phyloP scores from a whole-genome alignment of 2,888 invertebrate genomes.

The Lapara coniferarum region DNA sequence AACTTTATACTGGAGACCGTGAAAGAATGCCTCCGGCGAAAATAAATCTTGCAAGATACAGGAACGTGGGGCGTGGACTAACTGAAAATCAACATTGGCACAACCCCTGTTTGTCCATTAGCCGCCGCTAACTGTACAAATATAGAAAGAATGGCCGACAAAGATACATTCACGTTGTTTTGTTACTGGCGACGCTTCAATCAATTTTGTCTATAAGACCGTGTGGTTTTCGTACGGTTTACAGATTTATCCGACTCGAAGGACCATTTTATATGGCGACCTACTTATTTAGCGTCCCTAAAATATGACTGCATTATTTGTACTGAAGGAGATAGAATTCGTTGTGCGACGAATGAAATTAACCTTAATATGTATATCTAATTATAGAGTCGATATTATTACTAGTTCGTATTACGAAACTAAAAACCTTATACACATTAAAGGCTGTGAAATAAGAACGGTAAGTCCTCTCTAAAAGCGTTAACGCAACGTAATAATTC shows the following conservation, averaged over 20 bases:
- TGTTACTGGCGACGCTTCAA: conserved; percentile 40
- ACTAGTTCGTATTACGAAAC: neutral
- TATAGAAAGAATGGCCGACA: conserved; percentile 59
- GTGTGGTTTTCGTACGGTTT: no score
- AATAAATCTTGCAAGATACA: conserved; percentile 77
- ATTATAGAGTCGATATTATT: neutral
- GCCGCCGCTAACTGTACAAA: conserved; percentile 74
- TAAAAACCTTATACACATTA: neutral
- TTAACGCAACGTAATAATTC: conserved; percentile 18
- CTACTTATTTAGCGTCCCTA: neutral
- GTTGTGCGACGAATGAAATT: no score
- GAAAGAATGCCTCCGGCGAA: conserved; percentile 50
- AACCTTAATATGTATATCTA: neutral
- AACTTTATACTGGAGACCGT: conserved; percentile 37
- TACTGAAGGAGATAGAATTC: no score
- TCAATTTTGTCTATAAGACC: conserved; percentile 12
- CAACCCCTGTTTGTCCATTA: conserved; percentile 81
- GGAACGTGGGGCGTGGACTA: conserved; percentile 59
- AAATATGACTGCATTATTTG: no score
- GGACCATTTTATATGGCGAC: neutral
- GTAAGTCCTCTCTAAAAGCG: conserved; percentile 7
- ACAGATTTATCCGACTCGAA: neutral
- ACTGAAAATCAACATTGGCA: conserved; percentile 78
- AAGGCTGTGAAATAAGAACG: neutral
- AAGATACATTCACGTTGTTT: conserved; percentile 53